phyloP scores from a whole-genome alignment of 2,113 vertebrate genomes.

The Pelvicachromis taeniatus region DNA sequence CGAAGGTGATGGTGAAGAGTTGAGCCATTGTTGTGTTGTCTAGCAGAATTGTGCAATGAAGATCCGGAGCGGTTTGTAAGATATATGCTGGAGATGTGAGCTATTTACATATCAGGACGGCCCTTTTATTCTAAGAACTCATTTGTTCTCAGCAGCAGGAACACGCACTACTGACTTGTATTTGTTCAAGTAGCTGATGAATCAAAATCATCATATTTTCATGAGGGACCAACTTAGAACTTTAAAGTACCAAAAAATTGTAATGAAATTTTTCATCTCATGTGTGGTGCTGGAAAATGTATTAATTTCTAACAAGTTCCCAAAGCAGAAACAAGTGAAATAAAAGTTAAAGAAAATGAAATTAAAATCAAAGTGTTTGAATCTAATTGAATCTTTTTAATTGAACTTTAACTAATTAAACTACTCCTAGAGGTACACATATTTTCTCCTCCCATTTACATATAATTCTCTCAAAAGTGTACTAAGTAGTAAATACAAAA shows the following conservation, averaged over 20 bases:
- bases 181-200: neutral
- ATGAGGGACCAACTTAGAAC: neutral
- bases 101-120: slow-evolving; percentile 18
- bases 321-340: no score
- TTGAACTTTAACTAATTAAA: no score
- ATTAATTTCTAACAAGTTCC: no score
- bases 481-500: neutral
- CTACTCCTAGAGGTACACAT: no score
- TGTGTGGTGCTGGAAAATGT: no score
- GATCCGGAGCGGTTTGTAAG: neutral
- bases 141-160: neutral
- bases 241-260: neutral
- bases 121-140: neutral
- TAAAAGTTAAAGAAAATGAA: no score
- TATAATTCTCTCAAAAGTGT: neutral
- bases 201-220: neutral
- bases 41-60: neutral
- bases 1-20: neutral
- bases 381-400: no score
- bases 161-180: neutral
- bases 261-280: no score
- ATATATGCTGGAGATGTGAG: neutral
- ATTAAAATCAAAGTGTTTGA: no score
- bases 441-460: no score
- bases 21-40: neutral